Conservation (phyloP, 1,140 invertebrate species). For the Magallana gigas region DNA sequence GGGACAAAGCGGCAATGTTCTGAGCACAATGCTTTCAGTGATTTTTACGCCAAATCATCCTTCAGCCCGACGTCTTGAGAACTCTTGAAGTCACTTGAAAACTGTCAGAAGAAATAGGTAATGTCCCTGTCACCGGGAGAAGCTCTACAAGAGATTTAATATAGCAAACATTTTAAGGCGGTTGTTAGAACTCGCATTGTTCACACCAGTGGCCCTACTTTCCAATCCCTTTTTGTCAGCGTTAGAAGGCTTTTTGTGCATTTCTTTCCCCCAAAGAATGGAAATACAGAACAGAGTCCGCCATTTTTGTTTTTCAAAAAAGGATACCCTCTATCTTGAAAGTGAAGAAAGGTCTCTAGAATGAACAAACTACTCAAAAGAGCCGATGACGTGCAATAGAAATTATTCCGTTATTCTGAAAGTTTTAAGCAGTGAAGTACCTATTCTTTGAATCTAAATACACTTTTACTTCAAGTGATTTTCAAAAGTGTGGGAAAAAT, state of each 20-base stretch:
- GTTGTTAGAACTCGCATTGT: constrained; percentile 1
- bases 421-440: background rate
- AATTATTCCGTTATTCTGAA: constrained; percentile 12
- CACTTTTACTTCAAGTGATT: constrained; percentile 32
- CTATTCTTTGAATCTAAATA: constrained; percentile 21
- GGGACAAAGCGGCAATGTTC: background rate
- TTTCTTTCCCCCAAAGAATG: background rate
- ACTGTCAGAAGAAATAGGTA: constrained; percentile 24
- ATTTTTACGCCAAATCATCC: constrained; percentile 35
- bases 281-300: background rate
- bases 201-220: background rate
- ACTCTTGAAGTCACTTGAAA: constrained; percentile 27
- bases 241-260: constrained; percentile 24
- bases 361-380: constrained; percentile 27
- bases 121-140: background rate
- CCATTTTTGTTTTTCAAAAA: constrained; percentile 21
- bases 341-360: constrained; percentile 32
- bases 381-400: constrained; percentile 6
- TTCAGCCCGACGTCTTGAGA: constrained; percentile 6
- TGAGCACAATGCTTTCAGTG: background rate
- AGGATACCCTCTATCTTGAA: constrained; percentile 18
- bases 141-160: constrained; percentile 27
- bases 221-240: background rate
- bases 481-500: constrained; percentile 31
- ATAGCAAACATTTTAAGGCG: constrained; percentile 19